phyloP scores from a whole-genome alignment of 2,888 invertebrate genomes.

The Troglohyphantes excavatus region DNA sequence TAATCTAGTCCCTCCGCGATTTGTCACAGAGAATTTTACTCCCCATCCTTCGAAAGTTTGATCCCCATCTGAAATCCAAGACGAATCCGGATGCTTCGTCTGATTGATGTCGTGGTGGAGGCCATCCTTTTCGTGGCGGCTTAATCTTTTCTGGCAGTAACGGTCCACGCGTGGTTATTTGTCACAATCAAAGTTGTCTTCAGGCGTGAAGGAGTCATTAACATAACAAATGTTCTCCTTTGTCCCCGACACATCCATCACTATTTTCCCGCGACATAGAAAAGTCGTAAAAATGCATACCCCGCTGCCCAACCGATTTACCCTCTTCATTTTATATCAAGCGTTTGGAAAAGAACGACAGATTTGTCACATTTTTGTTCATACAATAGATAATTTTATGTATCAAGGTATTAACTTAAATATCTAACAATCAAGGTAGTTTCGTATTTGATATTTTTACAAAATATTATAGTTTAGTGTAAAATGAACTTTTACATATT shows the following conservation, averaged over 20 bases:
- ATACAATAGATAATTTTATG: too few relatives aligned
- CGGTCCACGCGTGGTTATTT: slow-evolving; percentile 71
- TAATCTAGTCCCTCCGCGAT: slow-evolving; percentile 71
- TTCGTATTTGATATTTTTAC: too few relatives aligned
- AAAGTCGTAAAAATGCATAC: slow-evolving; percentile 62
- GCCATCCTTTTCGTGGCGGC: slow-evolving; percentile 68
- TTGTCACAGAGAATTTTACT: slow-evolving; percentile 75
- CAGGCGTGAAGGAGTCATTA: slow-evolving; percentile 73
- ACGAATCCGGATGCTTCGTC: slow-evolving; percentile 68
- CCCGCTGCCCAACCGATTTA: too few relatives aligned
- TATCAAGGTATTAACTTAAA: too few relatives aligned
- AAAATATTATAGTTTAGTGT: too few relatives aligned
- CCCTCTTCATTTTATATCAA: neutral
- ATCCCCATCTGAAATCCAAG: slow-evolving; percentile 49
- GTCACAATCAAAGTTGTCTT: slow-evolving; percentile 78
- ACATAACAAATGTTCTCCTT: slow-evolving; percentile 75
- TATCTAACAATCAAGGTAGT: too few relatives aligned
- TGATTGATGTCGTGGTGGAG: slow-evolving; percentile 70
- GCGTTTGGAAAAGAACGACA: slow-evolving; percentile 14
- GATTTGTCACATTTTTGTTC: slow-evolving; percentile 14
- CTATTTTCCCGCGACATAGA: slow-evolving; percentile 69
- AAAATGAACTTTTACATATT: too few relatives aligned
- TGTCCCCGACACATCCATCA: slow-evolving; percentile 62
- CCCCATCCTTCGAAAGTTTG: slow-evolving; percentile 52
- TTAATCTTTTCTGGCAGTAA: slow-evolving; percentile 77